phyloP scores from a whole-genome alignment of 2,888 invertebrate genomes.

The Trichopoda pennipes region DNA sequence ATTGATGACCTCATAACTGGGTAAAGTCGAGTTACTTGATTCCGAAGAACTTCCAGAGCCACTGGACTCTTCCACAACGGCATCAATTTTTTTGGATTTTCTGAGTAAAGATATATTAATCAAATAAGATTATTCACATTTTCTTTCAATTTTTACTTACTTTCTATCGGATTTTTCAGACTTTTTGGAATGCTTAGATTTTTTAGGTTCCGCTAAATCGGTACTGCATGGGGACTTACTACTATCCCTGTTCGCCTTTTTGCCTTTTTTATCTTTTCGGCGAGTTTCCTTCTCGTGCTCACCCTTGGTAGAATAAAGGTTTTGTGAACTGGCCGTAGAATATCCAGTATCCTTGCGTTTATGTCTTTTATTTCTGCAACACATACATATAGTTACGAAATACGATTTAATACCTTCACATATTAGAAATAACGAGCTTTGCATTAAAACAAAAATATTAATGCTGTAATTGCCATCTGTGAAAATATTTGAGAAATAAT shows the following conservation, averaged over 20 bases:
- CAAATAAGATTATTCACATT: background rate
- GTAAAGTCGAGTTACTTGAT: conserved; percentile 78
- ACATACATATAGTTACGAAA: background rate
- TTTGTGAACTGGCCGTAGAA: conserved; percentile 86
- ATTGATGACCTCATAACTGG: conserved; percentile 79
- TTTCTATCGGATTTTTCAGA: conserved; percentile 77
- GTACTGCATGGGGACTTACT: conserved; percentile 76
- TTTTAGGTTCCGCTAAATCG: conserved; percentile 74
- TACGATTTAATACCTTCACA: too few relatives aligned
- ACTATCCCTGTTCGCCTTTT: conserved; percentile 76
- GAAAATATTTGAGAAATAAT: too few relatives aligned
- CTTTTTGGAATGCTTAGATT: conserved; percentile 75
- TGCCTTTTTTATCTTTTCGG: conserved; percentile 79
- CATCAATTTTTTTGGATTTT: conserved; percentile 76
- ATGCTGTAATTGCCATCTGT: too few relatives aligned
- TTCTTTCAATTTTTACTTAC: conserved; percentile 69
- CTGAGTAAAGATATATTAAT: conserved; percentile 60
- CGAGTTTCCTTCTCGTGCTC: conserved; percentile 73
- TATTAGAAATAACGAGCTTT: too few relatives aligned
- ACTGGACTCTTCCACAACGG: conserved; percentile 77
- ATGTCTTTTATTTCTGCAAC: conserved; percentile 74
- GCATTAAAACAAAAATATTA: too few relatives aligned
- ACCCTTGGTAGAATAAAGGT: conserved; percentile 80
- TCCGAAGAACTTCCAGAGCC: conserved; percentile 73
- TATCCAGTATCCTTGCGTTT: conserved; percentile 85